A percentile compares a stretch with the other conserved stretches of the same genome.
phyloP scores from a whole-genome alignment of 2,113 vertebrate species.

The Rhinopomastus cyanomelas region DNA sequence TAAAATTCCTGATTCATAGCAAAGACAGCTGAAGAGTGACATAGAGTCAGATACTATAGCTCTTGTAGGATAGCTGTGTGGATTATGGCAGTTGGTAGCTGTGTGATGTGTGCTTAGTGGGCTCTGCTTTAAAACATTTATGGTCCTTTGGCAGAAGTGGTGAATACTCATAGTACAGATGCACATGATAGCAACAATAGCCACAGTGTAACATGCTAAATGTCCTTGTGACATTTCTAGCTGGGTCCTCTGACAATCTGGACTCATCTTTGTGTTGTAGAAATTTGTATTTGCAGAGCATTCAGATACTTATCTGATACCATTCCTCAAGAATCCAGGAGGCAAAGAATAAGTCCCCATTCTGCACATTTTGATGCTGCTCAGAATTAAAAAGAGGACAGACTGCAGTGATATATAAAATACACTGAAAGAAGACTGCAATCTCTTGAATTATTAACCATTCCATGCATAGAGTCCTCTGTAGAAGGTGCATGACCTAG shows the following conservation, averaged over 20 bases:
- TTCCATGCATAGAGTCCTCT: not conserved
- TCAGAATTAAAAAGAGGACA: not conserved
- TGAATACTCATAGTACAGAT: not conserved
- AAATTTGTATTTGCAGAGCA: not conserved
- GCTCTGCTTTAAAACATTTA: not conserved
- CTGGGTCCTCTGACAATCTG: not conserved
- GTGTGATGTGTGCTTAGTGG: not conserved
- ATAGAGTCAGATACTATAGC: not conserved
- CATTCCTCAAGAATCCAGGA: not conserved
- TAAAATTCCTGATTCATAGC: not conserved
- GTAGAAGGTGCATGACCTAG: not conserved
- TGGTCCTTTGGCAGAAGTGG: not conserved
- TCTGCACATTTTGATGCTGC: not conserved
- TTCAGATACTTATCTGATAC: not conserved
- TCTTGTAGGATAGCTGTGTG: not conserved
- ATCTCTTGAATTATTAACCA: not conserved
- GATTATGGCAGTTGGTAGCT: not conserved
- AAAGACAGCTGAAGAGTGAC: not conserved
- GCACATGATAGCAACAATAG: not conserved
- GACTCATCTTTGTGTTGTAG: not conserved
- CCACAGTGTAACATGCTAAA: not conserved
- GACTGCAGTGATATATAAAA: not conserved
- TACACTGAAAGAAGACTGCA: not conserved
- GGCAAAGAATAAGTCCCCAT: not conserved
- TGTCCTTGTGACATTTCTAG: not conserved